Base-by-base conservation (phyloP, 2,113 vertebrate species). In the Bostrychus sinensis region DNA sequence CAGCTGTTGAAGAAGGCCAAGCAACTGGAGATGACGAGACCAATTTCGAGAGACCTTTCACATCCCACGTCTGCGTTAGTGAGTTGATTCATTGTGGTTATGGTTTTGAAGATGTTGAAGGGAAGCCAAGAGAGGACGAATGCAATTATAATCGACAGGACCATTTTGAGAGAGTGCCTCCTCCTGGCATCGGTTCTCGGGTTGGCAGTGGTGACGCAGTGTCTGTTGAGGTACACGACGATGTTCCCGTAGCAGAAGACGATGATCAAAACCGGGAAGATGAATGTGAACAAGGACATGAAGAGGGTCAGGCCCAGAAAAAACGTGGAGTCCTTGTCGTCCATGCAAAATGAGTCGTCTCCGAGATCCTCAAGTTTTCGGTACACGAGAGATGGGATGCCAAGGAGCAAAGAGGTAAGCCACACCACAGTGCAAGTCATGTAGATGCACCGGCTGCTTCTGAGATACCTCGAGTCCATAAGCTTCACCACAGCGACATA, bases 111-210 rank as follows among this genome's bases (percentile, higher is more conserved):
- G 7, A 85, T 23, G 36, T 93, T 91, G 76, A 89, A 95, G 3
- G 95, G 95, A n/a, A 95, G 68, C 95, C 95, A 96, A 80, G 92
- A 94, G 59, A 92, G 87, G 75, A 94, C 75, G 45, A 96, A 97
- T 28, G 89, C 87, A 7, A 81, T 25, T 7, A 95, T 88, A 56
- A 95, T 92, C 63, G 87, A 90, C 51, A 93, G 66, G 64, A 97
- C 92, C 75, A 94, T 94, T 25, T 94, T 93, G 17, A 94, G 81
- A 13, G 94, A 94, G 56, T 92, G 92, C 7, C 83, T 87, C 14
- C 87, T 74, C 0, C 92, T 89, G 12, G 86, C 90, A 37, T 82
- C 41, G 1, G 80, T 37, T 7, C 70, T 78, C 16, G 83, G 86
- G 70, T 90, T 91, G 28, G 56, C 60, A 1, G 86, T 34, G 3